Conservation (phyloP, 2,888 invertebrate genomes). For the Eristalis intricaria region DNA sequence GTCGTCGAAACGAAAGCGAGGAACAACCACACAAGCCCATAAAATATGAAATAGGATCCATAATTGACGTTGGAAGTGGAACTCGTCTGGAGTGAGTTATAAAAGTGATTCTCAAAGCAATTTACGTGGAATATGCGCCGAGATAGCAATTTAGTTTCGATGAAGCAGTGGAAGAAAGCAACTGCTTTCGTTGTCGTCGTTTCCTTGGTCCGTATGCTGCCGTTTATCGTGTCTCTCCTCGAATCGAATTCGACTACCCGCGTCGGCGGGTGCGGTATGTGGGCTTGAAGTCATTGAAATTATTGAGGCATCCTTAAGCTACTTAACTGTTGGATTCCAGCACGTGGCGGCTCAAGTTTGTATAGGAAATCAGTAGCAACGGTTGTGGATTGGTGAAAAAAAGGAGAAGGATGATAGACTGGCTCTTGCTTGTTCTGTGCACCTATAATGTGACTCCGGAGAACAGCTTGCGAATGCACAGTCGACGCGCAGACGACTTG, state of each 20-base stretch:
- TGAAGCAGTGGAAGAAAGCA: conserved; percentile 10
- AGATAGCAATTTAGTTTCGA: conserved; percentile 47
- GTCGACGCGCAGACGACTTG: too few relatives aligned
- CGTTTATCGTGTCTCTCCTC: not conserved
- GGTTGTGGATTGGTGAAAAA: too few relatives aligned
- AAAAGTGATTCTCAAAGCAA: conserved; percentile 53
- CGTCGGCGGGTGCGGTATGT: too few relatives aligned
- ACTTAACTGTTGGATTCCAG: conserved; percentile 14
- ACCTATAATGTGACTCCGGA: too few relatives aligned
- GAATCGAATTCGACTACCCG: too few relatives aligned
- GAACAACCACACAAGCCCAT: conserved; percentile 34
- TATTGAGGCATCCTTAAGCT: conserved; percentile 35
- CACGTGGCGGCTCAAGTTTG: not conserved
- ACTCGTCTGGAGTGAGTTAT: conserved; percentile 32
- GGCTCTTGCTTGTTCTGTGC: too few relatives aligned
- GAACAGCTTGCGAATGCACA: too few relatives aligned
- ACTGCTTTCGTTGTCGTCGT: not conserved
- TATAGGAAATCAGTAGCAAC: not conserved
- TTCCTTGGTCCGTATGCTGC: not conserved
- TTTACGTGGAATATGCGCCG: conserved; percentile 51
- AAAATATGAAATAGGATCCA: conserved; percentile 56
- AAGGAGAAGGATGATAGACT: too few relatives aligned
- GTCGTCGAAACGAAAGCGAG: not conserved
- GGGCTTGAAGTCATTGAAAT: conserved; percentile 13
- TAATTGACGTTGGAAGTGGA: conserved; percentile 42